A percentile compares a stretch with the other conserved stretches of the same genome.
These are phyloP conservation scores for Alethe castanea DNA, from an alignment of 2,113 vertebrate species.

Conservation along the genomic window DNA sequence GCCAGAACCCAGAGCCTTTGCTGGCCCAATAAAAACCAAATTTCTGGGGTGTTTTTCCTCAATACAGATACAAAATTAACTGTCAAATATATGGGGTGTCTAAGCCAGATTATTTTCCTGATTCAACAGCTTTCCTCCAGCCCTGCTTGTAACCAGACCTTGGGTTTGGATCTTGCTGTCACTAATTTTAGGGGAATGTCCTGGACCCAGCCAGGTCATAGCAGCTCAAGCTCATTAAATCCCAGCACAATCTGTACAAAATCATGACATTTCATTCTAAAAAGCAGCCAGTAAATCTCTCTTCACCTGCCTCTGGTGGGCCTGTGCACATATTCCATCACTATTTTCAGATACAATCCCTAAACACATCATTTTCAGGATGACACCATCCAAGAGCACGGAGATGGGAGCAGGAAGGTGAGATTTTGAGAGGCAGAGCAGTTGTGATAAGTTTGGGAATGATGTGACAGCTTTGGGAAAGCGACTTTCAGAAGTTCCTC, in stretches of 20 bases:
- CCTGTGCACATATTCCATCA: neutral
- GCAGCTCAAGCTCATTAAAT: neutral
- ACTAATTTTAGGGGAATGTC: neutral
- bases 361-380: neutral
- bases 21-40: neutral
- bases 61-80: neutral
- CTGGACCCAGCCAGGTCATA: neutral
- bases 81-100: neutral
- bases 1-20: neutral
- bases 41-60: constrained; percentile 1
- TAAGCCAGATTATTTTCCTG: neutral
- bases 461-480: neutral
- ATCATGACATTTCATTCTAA: neutral
- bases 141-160: neutral
- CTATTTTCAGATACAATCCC: neutral
- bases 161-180: neutral
- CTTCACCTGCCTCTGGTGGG: neutral
- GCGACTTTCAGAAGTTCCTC: neutral
- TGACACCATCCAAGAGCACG: neutral
- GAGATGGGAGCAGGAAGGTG: neutral
- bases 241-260: neutral
- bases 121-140: neutral
- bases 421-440: neutral
- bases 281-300: neutral
- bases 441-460: neutral